Percentiles rank a stretch among this genome's conserved stretches.
phyloP scores from a whole-genome alignment of 2,888 invertebrate species.

The Nebria salina region DNA sequence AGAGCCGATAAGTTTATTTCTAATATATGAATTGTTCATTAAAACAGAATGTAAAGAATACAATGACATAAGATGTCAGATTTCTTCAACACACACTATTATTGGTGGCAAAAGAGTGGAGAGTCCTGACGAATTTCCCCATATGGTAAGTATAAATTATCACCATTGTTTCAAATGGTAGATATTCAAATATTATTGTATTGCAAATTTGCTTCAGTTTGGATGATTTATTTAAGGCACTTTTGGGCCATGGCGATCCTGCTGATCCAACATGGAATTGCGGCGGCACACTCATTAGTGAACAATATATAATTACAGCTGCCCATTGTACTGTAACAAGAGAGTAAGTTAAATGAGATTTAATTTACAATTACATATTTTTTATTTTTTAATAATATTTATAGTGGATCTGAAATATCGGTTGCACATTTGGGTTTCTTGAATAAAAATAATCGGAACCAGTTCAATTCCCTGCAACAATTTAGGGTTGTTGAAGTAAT shows the following conservation, averaged over 20 bases:
- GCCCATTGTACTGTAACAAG: constrained; percentile 68
- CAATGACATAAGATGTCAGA: constrained; percentile 56
- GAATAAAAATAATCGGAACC: constrained; percentile 56
- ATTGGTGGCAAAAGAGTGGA: constrained; percentile 12
- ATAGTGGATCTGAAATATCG: constrained; percentile 57
- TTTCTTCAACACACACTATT: constrained; percentile 30
- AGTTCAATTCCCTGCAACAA: constrained; percentile 55
- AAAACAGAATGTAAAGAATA: constrained; percentile 60
- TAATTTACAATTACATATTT: neutral
- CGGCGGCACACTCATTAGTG: constrained; percentile 74
- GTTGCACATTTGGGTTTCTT: constrained; percentile 63
- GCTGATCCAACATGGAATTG: constrained; percentile 64
- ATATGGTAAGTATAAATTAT: constrained; percentile 18
- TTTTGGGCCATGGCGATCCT: constrained; percentile 55
- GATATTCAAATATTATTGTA: no score
- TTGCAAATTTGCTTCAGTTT: no score
- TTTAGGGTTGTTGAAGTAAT: constrained; percentile 56
- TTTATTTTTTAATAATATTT: constrained; percentile 34
- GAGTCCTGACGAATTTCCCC: constrained; percentile 27
- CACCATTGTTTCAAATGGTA: neutral
- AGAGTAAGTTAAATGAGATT: constrained; percentile 51
- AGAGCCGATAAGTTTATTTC: no score
- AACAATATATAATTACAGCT: constrained; percentile 73
- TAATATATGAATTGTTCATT: neutral
- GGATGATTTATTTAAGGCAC: constrained; percentile 52